Evolutionary conservation across 2,888 invertebrate genomes (phyloP).

Genomic region (Perizoma flavofasciatum): DNA sequence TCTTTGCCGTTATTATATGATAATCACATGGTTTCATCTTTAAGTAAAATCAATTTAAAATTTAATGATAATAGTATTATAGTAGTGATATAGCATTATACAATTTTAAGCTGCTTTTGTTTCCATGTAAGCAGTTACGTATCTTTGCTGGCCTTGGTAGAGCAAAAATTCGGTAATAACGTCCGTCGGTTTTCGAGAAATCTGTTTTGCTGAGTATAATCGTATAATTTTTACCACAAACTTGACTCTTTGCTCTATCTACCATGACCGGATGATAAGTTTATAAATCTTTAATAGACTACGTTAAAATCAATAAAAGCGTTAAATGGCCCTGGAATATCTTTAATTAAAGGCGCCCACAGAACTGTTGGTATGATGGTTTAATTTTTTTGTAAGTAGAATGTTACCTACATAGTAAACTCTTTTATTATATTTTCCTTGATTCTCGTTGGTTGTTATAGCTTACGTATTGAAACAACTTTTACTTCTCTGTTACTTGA

Average conservation of each 20-base stretch:
- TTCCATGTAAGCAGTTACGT: too few relatives aligned
- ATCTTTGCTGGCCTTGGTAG: too few relatives aligned
- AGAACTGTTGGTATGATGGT: slow-evolving; percentile 2
- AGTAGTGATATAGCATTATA: too few relatives aligned
- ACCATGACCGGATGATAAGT: background rate
- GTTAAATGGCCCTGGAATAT: slow-evolving; percentile 14
- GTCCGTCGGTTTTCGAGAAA: too few relatives aligned
- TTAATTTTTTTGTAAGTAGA: slow-evolving; percentile 13
- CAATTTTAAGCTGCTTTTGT: too few relatives aligned
- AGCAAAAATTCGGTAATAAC: too few relatives aligned
- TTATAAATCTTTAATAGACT: background rate
- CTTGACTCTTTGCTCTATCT: too few relatives aligned
- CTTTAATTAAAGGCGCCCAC: slow-evolving; percentile 9
- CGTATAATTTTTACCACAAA: too few relatives aligned
- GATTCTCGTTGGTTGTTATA: slow-evolving; percentile 39
- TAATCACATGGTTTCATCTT: slow-evolving; percentile 47
- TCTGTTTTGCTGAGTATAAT: too few relatives aligned
- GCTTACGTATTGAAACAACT: slow-evolving; percentile 62
- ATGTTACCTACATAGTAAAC: slow-evolving; percentile 3
- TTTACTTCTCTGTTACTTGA: slow-evolving; percentile 63
- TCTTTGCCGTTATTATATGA: slow-evolving; percentile 49
- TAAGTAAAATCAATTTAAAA: background rate
- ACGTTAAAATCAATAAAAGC: slow-evolving; percentile 9
- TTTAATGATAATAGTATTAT: too few relatives aligned
- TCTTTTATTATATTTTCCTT: slow-evolving; percentile 41